Percentiles rank a stretch among this genome's conserved stretches.
phyloP scores from a whole-genome alignment of 2,888 invertebrate species.

The Hirtodrosophila alboralis region DNA sequence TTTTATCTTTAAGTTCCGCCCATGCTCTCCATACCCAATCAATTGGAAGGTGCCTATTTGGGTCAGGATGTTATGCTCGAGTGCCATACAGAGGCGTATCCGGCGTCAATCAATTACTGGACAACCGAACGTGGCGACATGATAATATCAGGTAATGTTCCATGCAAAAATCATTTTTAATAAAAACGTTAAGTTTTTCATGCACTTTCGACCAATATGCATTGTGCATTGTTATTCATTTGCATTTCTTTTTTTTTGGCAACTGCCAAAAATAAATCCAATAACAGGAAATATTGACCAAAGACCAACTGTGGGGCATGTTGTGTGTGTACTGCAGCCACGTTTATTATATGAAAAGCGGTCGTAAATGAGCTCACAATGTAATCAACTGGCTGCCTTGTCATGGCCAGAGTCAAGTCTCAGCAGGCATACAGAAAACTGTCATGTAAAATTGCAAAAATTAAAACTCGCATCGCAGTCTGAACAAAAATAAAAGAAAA shows the following conservation, averaged over 20 bases:
- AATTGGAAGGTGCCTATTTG: slow-evolving; percentile 94
- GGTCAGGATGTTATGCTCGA: slow-evolving; percentile 95
- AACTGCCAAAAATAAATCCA: not conserved
- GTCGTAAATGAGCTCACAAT: slow-evolving; percentile 70
- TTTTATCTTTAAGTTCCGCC: slow-evolving; percentile 92
- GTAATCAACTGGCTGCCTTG: slow-evolving; percentile 55
- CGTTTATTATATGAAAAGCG: slow-evolving; percentile 62
- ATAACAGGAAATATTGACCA: slow-evolving; percentile 1
- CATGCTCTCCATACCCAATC: slow-evolving; percentile 96
- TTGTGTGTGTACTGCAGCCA: slow-evolving; percentile 14
- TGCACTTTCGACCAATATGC: too few relatives aligned
- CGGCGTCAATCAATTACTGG: slow-evolving; percentile 97
- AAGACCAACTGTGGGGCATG: not conserved
- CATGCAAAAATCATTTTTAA: too few relatives aligned
- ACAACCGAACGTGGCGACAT: slow-evolving; percentile 95
- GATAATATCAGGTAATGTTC: slow-evolving; percentile 93
- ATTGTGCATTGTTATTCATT: not conserved
- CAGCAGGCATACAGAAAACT: slow-evolving; percentile 33
- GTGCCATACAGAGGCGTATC: slow-evolving; percentile 96
- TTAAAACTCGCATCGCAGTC: slow-evolving; percentile 44
- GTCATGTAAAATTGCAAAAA: slow-evolving; percentile 48
- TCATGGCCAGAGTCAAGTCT: slow-evolving; percentile 13
- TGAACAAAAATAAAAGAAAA: slow-evolving; percentile 25
- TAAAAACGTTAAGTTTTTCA: too few relatives aligned
- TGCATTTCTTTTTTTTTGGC: not conserved